Percentiles rank a stretch among this genome's conserved stretches.
Evolutionary conservation across 2,797 vertebrate species (phyloP).

Genomic region (Limnodromus scolopaceus): DNA sequence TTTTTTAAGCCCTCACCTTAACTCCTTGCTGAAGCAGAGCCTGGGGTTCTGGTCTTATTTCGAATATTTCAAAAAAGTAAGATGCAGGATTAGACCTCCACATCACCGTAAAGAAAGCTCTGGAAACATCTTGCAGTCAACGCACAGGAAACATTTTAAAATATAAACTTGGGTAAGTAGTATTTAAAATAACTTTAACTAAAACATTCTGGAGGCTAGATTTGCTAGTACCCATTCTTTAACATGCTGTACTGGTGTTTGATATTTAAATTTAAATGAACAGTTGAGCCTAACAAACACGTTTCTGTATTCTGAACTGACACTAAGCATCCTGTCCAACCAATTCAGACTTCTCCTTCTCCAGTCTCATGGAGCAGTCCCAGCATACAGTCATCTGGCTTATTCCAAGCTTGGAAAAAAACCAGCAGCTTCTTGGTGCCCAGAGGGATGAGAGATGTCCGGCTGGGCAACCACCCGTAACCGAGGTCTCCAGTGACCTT

Average conservation of each 20-base stretch:
- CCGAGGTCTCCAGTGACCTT: background rate
- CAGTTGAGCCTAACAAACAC: background rate
- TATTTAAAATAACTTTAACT: slow-evolving; percentile 12
- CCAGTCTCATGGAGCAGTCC: background rate
- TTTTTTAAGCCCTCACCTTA: background rate
- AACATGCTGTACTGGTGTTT: background rate
- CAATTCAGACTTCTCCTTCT: background rate
- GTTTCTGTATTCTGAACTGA: background rate
- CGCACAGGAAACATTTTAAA: background rate
- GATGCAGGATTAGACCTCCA: background rate
- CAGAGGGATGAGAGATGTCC: background rate
- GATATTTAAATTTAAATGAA: background rate
- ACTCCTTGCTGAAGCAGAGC: background rate
- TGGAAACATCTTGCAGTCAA: background rate
- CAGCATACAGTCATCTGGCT: background rate
- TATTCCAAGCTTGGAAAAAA: background rate
- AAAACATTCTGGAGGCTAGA: background rate
- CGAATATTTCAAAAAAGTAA: background rate
- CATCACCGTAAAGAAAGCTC: background rate
- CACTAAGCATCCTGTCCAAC: background rate
- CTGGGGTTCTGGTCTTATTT: background rate
- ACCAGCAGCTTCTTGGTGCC: background rate
- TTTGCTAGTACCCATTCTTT: background rate
- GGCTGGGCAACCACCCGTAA: background rate
- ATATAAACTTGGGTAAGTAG: background rate